A percentile compares a stretch with the other conserved stretches of the same genome.
These are phyloP conservation scores for Fistularia tabacaria DNA, from an alignment of 2,797 vertebrate genomes.

Conservation along the genomic window DNA sequence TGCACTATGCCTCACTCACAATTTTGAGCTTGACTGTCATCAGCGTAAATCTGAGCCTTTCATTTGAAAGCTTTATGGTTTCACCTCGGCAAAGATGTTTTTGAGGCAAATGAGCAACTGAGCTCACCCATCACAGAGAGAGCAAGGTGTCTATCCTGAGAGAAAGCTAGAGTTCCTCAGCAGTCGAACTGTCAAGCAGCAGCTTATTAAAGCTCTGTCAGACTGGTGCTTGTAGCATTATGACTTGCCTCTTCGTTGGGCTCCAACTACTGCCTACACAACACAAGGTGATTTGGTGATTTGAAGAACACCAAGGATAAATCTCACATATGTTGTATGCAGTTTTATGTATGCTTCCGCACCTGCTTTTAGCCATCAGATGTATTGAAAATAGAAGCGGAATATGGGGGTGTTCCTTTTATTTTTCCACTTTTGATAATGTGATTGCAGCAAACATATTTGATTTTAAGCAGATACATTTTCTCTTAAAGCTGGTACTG, in stretches of 20 bases:
- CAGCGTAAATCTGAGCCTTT: constrained; percentile 28
- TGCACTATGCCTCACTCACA: constrained; percentile 8
- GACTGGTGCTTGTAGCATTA: constrained; percentile 41
- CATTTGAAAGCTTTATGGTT: constrained; percentile 39
- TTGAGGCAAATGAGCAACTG: constrained; percentile 16
- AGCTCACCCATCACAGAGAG: constrained; percentile 11
- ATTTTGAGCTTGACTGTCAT: constrained; percentile 1
- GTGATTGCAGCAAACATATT: too few relatives aligned
- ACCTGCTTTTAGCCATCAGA: constrained; percentile 10
- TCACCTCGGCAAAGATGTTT: constrained; percentile 20
- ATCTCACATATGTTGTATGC: constrained; percentile 19
- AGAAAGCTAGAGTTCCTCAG: constrained; percentile 26
- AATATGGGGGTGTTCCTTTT: too few relatives aligned
- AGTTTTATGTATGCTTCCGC: constrained; percentile 23
- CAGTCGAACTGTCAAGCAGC: constrained; percentile 39
- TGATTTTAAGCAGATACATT: too few relatives aligned
- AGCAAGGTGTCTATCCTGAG: constrained; percentile 29
- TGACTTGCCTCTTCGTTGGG: constrained; percentile 40
- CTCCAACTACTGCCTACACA: constrained; percentile 37
- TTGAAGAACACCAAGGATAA: constrained; percentile 42
- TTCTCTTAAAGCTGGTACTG: too few relatives aligned
- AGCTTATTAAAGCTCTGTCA: constrained; percentile 54
- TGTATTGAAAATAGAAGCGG: not conserved
- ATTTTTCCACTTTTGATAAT: too few relatives aligned
- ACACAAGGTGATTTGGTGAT: constrained; percentile 58